phyloP scores from a whole-genome alignment of 1,140 invertebrate species.

The Araneus ventricosus region DNA sequence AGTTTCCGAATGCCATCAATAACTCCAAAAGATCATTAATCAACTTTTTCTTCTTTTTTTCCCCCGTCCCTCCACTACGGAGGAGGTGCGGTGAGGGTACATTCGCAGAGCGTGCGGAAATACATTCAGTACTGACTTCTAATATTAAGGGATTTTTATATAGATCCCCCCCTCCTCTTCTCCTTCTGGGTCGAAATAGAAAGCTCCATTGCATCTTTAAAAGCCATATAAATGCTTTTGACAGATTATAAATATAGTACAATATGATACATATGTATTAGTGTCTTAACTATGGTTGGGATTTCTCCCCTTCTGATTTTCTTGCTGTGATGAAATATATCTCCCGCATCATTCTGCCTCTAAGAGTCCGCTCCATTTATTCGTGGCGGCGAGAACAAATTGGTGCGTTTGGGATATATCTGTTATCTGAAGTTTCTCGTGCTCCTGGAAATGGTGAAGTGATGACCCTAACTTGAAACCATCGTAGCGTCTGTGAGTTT shows the following conservation, averaged over 20 bases:
- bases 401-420: neutral
- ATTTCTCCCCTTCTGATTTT: constrained; percentile 4
- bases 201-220: constrained; percentile 68
- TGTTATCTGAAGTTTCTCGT: neutral
- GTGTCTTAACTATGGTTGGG: constrained; percentile 62
- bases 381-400: neutral
- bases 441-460: neutral
- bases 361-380: neutral
- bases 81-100: neutral
- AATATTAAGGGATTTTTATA: constrained; percentile 72
- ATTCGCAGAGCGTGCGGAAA: constrained; percentile 60
- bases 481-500: too few relatives aligned
- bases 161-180: neutral
- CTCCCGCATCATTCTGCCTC: neutral
- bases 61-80: neutral
- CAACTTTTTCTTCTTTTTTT: neutral
- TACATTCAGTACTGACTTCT: constrained; percentile 60
- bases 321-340: neutral
- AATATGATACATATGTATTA: constrained; percentile 75
- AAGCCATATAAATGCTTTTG: constrained; percentile 72
- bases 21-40: constrained; percentile 72
- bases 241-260: constrained; percentile 74
- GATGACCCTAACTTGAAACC: too few relatives aligned
- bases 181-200: constrained; percentile 36
- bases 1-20: constrained; percentile 72